Percentiles rank a stretch among this genome's conserved stretches.
These are phyloP conservation scores for Corythucha ciliata DNA, from an alignment of 2,888 invertebrate species.

Conservation along the genomic window DNA sequence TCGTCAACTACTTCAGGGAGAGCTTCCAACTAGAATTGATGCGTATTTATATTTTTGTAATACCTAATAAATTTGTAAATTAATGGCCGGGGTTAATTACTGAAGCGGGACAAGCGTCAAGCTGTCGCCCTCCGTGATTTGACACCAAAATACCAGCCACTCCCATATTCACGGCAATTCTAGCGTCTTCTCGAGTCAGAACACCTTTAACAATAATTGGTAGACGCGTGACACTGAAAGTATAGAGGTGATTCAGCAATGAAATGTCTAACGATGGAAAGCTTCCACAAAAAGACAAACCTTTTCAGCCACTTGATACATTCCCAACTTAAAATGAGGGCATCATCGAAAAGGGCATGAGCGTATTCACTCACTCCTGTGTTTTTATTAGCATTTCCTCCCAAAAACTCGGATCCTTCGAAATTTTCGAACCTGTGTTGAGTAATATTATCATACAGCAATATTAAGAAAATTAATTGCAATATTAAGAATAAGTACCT, in stretches of 20 bases:
- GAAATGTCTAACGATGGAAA: too few species aligned
- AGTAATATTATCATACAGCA: too few species aligned
- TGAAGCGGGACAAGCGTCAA: constrained; percentile 74
- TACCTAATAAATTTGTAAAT: too few species aligned
- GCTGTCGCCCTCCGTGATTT: constrained; percentile 87
- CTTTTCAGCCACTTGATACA: constrained; percentile 76
- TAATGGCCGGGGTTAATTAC: constrained; percentile 44
- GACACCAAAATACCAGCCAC: constrained; percentile 78
- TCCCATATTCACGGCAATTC: constrained; percentile 61
- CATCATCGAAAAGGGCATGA: constrained; percentile 63
- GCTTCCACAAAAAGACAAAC: too few species aligned
- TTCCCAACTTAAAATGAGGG: constrained; percentile 78
- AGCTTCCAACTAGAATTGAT: constrained; percentile 79
- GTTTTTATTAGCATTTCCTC: constrained; percentile 46
- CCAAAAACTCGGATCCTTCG: too few species aligned
- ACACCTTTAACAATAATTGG: constrained; percentile 83
- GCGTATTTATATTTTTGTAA: too few species aligned
- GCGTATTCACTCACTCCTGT: constrained; percentile 76
- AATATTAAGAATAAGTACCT: not conserved
- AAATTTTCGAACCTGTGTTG: too few species aligned
- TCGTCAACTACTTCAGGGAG: constrained; percentile 69
- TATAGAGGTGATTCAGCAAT: too few species aligned
- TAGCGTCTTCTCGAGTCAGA: constrained; percentile 75
- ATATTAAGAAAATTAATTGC: too few species aligned
- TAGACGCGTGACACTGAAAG: constrained; percentile 55